phyloP scores from a whole-genome alignment of 2,113 vertebrate species.

The Grammomys surdaster region DNA sequence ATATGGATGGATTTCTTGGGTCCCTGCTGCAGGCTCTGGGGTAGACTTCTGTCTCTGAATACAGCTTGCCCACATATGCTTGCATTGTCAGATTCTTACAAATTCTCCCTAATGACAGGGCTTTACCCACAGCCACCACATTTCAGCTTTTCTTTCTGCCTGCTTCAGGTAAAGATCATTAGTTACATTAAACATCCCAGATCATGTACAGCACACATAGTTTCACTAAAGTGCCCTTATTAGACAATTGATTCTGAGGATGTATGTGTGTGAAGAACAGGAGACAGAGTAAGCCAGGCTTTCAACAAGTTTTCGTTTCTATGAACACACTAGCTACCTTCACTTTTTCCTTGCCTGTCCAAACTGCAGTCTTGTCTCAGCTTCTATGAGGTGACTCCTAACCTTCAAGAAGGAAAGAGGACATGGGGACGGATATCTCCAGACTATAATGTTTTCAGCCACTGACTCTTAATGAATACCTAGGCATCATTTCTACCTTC shows the following conservation, averaged over 20 bases:
- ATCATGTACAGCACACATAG: neutral
- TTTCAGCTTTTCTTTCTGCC: neutral
- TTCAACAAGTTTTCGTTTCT: constrained; percentile 5
- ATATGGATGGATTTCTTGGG: neutral
- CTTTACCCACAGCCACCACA: neutral
- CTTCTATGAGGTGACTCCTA: neutral
- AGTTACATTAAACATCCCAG: constrained; percentile 25
- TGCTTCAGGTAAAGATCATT: neutral
- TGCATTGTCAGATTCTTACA: neutral
- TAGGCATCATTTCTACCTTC: neutral
- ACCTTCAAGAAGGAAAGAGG: constrained; percentile 11
- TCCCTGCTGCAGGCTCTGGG: neutral
- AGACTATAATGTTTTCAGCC: neutral
- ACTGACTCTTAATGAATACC: constrained; percentile 17
- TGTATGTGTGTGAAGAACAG: neutral
- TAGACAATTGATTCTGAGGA: constrained; percentile 42
- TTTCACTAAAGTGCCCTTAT: neutral
- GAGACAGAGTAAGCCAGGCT: constrained; percentile 37
- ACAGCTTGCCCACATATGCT: neutral
- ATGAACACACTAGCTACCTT: neutral
- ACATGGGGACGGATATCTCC: neutral
- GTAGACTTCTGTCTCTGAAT: constrained; percentile 8
- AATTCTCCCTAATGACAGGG: neutral
- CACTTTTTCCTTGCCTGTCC: neutral
- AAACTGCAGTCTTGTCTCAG: neutral